Evolutionary conservation across 2,113 vertebrate species (phyloP), one percentile per base, ranked within the genome.

Genomic region (Mungos mungo): DNA sequence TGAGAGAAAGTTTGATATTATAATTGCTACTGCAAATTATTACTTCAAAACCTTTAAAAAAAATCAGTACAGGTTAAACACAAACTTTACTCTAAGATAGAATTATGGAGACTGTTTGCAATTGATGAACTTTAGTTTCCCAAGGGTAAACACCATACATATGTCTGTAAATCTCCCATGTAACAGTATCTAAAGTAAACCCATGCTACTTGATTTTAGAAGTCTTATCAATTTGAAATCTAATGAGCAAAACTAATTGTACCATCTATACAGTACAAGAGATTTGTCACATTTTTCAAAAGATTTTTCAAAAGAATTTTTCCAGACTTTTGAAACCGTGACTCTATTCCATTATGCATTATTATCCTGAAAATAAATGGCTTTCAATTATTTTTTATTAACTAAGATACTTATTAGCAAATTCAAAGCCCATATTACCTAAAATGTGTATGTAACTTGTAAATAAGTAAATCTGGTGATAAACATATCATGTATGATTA

Each of bases 191-290:
- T 96, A 93, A 91, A 93, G 50, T 52, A 93, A 97, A 21, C 38
- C 25, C 47, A 83, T 33, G 83, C 6, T 96, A 45, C 92, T 98
- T 81, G 54, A 83, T 97, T 97, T 96, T 86, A 57, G 25, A 89
- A 92, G 72, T 72, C 88, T 93, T 96, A 76, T 57, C 91, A 80
- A 83, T 77, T 97, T 96, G 96, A 97, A 97, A 97, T 41, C n/a
- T 57, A 81, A 88, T 77, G n/a, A 97, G 27, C n/a, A 83, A 95
- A 93, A 96, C 52, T 21, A 93, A 89, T 15, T 92, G 12, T 83
- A 96, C 82, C 54, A 94, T 77, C 57, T 80, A 90, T 57, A 84
- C 1, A 16, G 10, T 66, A 79, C 7, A 86, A 88, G 76, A 94
- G n/a, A 93, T 79, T 65, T 27, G 8, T 84, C 81, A 80, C 25